Conservation (phyloP, 2,888 invertebrate species). For the Clepsis dumicolana region DNA sequence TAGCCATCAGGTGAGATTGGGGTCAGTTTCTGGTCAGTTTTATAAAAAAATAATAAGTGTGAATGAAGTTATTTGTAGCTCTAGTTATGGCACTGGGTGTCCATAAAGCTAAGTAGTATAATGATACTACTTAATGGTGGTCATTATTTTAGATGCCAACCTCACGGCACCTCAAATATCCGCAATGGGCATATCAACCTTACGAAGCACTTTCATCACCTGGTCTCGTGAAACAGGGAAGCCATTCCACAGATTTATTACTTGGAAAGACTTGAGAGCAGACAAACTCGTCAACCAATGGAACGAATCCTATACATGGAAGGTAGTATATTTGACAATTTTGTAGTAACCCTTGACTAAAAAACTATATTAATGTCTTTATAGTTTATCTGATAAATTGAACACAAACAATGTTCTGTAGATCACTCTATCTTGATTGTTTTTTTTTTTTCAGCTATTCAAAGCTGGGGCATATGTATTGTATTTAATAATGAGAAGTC, state of each 20-base stretch:
- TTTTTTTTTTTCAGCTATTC: slow-evolving; percentile 81
- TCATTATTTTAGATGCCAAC: slow-evolving; percentile 88
- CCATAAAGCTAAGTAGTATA: no score
- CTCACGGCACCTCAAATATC: slow-evolving; percentile 89
- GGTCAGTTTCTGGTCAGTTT: no score
- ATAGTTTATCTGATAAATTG: neutral
- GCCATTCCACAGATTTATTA: slow-evolving; percentile 94
- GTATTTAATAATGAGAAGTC: slow-evolving; percentile 91
- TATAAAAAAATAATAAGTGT: no score
- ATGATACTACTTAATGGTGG: no score
- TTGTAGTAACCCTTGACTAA: neutral
- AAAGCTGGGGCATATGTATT: slow-evolving; percentile 89
- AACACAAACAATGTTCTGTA: neutral
- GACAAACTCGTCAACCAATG: slow-evolving; percentile 90
- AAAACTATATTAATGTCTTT: neutral
- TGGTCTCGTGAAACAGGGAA: slow-evolving; percentile 92
- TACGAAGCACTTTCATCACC: slow-evolving; percentile 92
- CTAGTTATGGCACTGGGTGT: no score
- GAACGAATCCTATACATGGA: slow-evolving; percentile 91
- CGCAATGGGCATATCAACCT: slow-evolving; percentile 94
- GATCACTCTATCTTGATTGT: neutral
- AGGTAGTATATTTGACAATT: slow-evolving; percentile 64
- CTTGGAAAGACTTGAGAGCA: slow-evolving; percentile 96
- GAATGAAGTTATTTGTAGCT: no score
- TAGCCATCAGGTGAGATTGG: no score